Evolutionary conservation across 2,113 vertebrate genomes (phyloP), one percentile per base, ranked within the genome.

Genomic region (Peromyscus polionotus): DNA sequence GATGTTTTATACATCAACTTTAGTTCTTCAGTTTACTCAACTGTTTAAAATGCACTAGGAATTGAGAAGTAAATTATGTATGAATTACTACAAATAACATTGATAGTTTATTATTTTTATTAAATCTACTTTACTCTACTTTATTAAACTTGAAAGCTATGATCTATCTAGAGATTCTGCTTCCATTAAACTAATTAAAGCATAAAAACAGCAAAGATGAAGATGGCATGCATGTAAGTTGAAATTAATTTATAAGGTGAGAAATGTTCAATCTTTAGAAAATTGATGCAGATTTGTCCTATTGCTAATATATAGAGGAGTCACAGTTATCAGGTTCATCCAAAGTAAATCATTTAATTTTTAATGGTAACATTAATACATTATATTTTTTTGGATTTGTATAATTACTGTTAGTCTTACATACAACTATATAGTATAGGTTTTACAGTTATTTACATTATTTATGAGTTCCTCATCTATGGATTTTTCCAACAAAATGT

Each of bases 111-210:
- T 97, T 95, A 98, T 97, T 98, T 98, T 92, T 98, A 95, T 98
- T 96, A 98, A 98, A 96, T 22, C 67, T 86, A 19, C 98, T 98
- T 97, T 93, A 93, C 77, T 98, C 97, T 79, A 93, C 77, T 98
- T 96, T 79, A 98, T 98, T 98, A 98, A 98, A 98, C 84, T 98
- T 98, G 97, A 99, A 95, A 98, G 97, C 95, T 98, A 92, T 98
- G 98, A 98, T 96, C 98, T 98, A 97, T 97, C 98, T 98, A 96
- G 97, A 98, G 96, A 98, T 98, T 98, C 96, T 96, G 96, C 87
- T 96, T 98, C 98, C 98, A 98, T 98, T 98, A 98, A 97, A 88
- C 79, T 98, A 98, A 98, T 98, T 98, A 98, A 98, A 97, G 86
- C 73, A 95, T 97, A 51, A 96, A 98, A 98, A 97, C 83, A 98